Conservation (phyloP, 2,113 vertebrate species). For the Pluvianellus socialis region DNA sequence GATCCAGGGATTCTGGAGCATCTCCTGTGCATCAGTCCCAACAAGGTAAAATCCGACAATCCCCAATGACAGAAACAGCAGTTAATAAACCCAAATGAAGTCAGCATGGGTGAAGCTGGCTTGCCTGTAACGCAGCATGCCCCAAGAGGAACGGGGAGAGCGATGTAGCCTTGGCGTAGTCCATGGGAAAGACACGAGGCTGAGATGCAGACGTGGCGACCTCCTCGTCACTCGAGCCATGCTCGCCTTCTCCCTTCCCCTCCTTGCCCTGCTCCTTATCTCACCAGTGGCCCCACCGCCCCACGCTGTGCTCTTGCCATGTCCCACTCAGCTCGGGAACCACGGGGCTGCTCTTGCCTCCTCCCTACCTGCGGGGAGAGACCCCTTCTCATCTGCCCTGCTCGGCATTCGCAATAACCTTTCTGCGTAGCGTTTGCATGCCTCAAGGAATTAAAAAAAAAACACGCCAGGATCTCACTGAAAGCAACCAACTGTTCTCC, state of each 20-base stretch:
- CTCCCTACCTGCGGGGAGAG: not conserved
- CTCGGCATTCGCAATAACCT: not conserved
- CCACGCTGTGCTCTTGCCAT: not conserved
- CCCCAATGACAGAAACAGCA: accelerated
- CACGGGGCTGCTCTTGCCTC: not conserved
- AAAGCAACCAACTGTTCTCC: slow-evolving; percentile 52
- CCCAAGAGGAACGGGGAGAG: accelerated
- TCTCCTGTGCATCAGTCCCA: accelerated
- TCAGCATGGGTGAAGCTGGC: not conserved
- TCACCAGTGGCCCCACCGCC: not conserved
- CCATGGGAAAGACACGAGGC: accelerated
- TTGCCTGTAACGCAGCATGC: not conserved
- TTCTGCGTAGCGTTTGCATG: not conserved
- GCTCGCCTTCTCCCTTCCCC: not conserved
- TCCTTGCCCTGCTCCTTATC: not conserved
- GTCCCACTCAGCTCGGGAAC: accelerated
- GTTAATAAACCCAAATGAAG: not conserved
- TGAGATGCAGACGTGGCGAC: accelerated
- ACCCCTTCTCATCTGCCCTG: not conserved
- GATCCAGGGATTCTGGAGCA: not conserved
- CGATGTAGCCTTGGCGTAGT: accelerated
- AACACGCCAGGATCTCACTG: not conserved
- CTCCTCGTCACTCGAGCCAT: not conserved
- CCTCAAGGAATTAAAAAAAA: not conserved
- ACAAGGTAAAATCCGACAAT: not conserved